These are phyloP conservation scores for Strix aluco DNA, from an alignment of 2,113 vertebrate genomes.

Conservation along the genomic window DNA sequence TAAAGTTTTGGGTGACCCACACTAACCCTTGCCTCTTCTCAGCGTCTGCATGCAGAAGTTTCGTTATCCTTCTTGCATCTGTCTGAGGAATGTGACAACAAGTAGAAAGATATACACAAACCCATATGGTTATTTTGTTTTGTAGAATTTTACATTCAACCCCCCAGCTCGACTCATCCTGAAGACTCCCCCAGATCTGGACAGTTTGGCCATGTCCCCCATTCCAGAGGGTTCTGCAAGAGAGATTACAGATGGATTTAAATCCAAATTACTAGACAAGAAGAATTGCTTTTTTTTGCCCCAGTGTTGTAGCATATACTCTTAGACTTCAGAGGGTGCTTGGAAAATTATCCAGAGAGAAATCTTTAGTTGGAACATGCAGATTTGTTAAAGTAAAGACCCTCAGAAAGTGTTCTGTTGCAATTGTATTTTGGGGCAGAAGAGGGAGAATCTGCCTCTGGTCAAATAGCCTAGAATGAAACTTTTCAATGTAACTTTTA, in stretches of 20 bases:
- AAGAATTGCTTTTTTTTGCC: background rate
- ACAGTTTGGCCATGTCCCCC: background rate
- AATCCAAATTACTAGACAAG: background rate
- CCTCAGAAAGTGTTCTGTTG: background rate
- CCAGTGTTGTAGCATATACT: background rate
- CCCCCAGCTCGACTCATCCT: rapidly evolving
- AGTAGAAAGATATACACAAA: background rate
- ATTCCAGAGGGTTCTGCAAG: background rate
- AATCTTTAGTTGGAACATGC: background rate
- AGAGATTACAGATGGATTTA: background rate
- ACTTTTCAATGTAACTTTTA: background rate
- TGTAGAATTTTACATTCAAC: background rate
- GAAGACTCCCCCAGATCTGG: background rate
- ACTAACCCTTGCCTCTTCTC: background rate
- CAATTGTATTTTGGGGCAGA: background rate
- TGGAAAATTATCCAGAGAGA: background rate
- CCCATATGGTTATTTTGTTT: background rate
- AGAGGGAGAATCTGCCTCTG: background rate
- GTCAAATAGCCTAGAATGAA: background rate
- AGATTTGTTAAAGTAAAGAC: background rate
- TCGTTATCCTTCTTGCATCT: background rate
- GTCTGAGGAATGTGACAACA: background rate
- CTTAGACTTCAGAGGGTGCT: background rate
- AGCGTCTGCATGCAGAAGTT: background rate
- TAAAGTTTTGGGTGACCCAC: background rate